Evolutionary conservation across 2,888 invertebrate species (phyloP).

Genomic region (Apotomis betuletana): DNA sequence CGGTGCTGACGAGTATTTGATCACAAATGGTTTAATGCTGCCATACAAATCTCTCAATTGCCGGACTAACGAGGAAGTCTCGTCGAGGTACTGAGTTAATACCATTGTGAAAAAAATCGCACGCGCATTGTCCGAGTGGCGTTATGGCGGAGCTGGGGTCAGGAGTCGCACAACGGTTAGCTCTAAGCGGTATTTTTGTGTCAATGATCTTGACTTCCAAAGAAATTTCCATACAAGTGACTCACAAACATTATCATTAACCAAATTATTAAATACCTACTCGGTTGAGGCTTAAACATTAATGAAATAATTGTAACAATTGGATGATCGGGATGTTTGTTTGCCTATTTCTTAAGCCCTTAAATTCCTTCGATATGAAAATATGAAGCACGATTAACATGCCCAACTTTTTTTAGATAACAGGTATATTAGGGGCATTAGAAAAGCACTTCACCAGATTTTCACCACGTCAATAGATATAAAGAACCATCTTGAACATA

Average conservation of each 20-base stretch:
- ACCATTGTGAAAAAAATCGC: constrained; percentile 46
- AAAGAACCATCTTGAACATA: not conserved
- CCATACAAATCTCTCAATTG: constrained; percentile 26
- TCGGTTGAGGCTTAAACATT: too few relatives aligned
- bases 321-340: too few relatives aligned
- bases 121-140: constrained; percentile 57
- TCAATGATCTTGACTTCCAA: constrained; percentile 55
- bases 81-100: constrained; percentile 6
- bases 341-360: too few relatives aligned
- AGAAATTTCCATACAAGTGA: constrained; percentile 49
- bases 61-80: constrained; percentile 28
- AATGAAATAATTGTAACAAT: too few relatives aligned
- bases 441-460: too few relatives aligned
- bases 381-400: too few relatives aligned
- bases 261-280: not conserved
- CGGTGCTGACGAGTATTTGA: constrained; percentile 2
- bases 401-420: too few relatives aligned
- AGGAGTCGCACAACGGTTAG: constrained; percentile 65
- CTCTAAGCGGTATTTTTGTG: constrained; percentile 51
- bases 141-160: constrained; percentile 55
- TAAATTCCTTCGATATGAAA: too few relatives aligned
- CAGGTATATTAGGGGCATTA: too few relatives aligned
- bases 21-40: constrained; percentile 9
- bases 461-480: too few relatives aligned
- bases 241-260: constrained; percentile 11